These are phyloP conservation scores for Platorchestia sp. DNA, from an alignment of 1,140 invertebrate species.

Conservation along the genomic window DNA sequence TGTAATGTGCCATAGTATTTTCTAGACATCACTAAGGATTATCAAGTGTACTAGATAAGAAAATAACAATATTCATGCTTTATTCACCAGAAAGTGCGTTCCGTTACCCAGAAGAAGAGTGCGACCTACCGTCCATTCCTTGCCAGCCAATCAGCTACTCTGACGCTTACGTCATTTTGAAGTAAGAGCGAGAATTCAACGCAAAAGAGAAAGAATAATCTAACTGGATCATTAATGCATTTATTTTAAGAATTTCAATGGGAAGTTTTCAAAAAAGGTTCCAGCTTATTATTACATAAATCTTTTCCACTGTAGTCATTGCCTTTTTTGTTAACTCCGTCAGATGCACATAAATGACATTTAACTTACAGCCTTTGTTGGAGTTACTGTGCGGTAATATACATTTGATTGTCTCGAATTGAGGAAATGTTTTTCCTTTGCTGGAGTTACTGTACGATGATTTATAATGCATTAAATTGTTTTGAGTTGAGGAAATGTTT, in stretches of 20 bases:
- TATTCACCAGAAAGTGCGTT: conserved; percentile 61
- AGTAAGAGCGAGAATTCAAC: neutral
- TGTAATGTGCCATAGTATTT: neutral
- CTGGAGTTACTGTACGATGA: no score
- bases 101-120: conserved; percentile 62
- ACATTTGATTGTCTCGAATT: no score
- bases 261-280: neutral
- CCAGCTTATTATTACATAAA: no score
- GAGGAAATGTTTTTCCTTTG: no score
- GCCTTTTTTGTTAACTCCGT: neutral
- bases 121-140: conserved; percentile 16
- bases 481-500: neutral
- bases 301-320: no score
- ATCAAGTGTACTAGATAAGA: neutral
- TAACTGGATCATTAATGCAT: no score
- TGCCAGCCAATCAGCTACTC: conserved; percentile 29
- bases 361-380: neutral
- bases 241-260: neutral
- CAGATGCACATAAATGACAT: neutral
- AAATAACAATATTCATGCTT: neutral
- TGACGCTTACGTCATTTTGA: conserved; percentile 42
- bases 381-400: no score
- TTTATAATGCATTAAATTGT: neutral
- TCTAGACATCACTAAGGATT: neutral
- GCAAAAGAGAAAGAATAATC: neutral